phyloP scores from a whole-genome alignment of 1,140 invertebrate species.

The Zaprionus africanus region DNA sequence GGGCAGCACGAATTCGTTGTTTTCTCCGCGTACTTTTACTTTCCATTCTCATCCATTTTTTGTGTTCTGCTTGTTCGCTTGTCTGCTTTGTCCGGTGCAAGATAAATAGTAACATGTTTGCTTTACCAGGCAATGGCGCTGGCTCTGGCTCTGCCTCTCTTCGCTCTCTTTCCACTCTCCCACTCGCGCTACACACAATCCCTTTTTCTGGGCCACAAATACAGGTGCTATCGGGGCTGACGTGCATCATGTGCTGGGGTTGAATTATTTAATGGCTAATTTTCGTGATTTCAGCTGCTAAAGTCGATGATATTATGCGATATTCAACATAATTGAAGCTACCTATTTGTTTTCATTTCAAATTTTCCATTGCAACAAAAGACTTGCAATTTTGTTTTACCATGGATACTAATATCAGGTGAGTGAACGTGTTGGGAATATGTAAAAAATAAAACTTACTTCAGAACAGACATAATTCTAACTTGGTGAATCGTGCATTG shows the following conservation, averaged over 20 bases:
- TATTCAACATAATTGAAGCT: slow-evolving; percentile 22
- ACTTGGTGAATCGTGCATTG: too few relatives aligned
- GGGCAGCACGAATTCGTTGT: background rate
- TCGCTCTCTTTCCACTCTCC: background rate
- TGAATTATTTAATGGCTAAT: slow-evolving; percentile 66
- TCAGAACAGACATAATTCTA: too few relatives aligned
- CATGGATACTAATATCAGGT: slow-evolving; percentile 27
- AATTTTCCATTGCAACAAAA: slow-evolving; percentile 16
- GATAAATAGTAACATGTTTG: slow-evolving; percentile 80
- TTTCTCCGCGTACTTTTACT: background rate
- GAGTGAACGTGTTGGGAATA: background rate
- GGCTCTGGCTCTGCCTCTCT: background rate
- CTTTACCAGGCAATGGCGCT: slow-evolving; percentile 16
- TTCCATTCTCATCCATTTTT: slow-evolving; percentile 11
- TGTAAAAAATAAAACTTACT: too few relatives aligned
- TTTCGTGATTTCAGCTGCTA: slow-evolving; percentile 34
- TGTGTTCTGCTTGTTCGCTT: slow-evolving; percentile 41
- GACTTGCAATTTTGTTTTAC: slow-evolving; percentile 27
- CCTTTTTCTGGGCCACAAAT: slow-evolving; percentile 17
- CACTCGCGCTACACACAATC: background rate
- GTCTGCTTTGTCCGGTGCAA: slow-evolving; percentile 53
- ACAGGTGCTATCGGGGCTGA: slow-evolving; percentile 34
- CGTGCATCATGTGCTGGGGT: slow-evolving; percentile 57
- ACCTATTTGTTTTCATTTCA: background rate
- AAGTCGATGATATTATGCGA: slow-evolving; percentile 29